Conservation (phyloP, 2,888 invertebrate species). For the Orthosia gothica region DNA sequence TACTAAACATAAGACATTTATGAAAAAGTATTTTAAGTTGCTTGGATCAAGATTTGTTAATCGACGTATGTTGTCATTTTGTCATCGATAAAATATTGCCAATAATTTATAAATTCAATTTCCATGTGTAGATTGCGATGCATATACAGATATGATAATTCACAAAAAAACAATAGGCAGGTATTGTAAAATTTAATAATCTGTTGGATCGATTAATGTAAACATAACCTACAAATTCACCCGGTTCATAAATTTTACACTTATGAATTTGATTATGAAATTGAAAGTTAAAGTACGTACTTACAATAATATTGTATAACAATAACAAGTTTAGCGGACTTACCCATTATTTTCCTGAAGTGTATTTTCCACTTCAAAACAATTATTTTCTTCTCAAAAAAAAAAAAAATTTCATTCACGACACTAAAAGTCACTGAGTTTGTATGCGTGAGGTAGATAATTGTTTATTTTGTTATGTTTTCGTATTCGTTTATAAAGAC, state of each 20-base stretch:
- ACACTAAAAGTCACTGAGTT: constrained; percentile 74
- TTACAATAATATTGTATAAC: neutral
- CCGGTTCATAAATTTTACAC: neutral
- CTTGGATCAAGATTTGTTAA: constrained; percentile 54
- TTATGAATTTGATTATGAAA: neutral
- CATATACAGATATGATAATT: neutral
- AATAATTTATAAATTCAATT: neutral
- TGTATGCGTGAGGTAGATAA: constrained; percentile 72
- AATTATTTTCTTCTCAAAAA: constrained; percentile 55
- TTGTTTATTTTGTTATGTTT: constrained; percentile 66
- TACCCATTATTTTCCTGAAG: constrained; percentile 79
- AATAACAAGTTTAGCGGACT: constrained; percentile 64
- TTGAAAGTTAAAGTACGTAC: neutral
- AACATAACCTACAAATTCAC: constrained; percentile 66
- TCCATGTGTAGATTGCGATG: too few species aligned
- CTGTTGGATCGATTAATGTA: constrained; percentile 35
- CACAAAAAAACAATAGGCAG: neutral
- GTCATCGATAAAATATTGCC: neutral
- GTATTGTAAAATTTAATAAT: neutral
- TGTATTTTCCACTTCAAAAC: constrained; percentile 70
- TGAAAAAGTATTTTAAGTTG: neutral
- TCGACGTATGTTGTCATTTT: constrained; percentile 37
- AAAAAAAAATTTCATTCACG: constrained; percentile 66
- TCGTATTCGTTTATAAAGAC: constrained; percentile 75
- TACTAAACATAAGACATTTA: too few species aligned